A percentile compares a stretch with the other conserved stretches of the same genome.
Evolutionary conservation across 2,888 invertebrate genomes (phyloP).

Genomic region (Nezara viridula): DNA sequence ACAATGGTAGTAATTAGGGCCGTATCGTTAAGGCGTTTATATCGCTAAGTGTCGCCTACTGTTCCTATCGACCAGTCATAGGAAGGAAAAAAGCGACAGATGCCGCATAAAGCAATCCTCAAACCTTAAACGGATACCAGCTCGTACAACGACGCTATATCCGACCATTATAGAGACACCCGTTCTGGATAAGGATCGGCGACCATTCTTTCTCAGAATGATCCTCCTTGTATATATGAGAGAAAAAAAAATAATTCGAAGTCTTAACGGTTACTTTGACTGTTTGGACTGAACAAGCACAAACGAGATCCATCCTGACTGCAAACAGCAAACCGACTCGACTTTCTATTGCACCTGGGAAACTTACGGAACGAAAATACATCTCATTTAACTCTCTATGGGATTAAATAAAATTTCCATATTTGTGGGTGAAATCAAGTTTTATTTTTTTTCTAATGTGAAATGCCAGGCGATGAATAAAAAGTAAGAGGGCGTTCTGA

Average conservation of each 20-base stretch:
- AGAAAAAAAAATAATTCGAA: not conserved
- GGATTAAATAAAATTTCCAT: not conserved
- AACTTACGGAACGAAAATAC: not conserved
- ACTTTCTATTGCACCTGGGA: not conserved
- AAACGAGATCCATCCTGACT: not conserved
- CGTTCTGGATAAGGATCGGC: not conserved
- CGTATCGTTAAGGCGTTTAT: slow-evolving; percentile 33
- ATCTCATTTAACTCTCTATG: not conserved
- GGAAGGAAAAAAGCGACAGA: slow-evolving; percentile 31
- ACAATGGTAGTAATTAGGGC: slow-evolving; percentile 46
- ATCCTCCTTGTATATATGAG: slow-evolving; percentile 15
- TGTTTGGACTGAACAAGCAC: not conserved
- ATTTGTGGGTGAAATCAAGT: slow-evolving; percentile 15
- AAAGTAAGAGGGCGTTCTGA: not conserved
- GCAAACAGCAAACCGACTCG: not conserved
- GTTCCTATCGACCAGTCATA: slow-evolving; percentile 23
- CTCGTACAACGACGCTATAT: not conserved
- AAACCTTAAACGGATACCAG: not conserved
- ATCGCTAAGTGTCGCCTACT: slow-evolving; percentile 40
- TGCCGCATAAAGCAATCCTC: slow-evolving; percentile 22
- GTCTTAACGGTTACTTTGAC: not conserved
- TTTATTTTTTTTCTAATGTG: not conserved
- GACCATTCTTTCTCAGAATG: slow-evolving; percentile 37
- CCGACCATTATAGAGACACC: slow-evolving; percentile 5
- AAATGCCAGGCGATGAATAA: not conserved